Evolutionary conservation across 2,797 vertebrate species (phyloP).

Genomic region (Dermochelys coriacea): DNA sequence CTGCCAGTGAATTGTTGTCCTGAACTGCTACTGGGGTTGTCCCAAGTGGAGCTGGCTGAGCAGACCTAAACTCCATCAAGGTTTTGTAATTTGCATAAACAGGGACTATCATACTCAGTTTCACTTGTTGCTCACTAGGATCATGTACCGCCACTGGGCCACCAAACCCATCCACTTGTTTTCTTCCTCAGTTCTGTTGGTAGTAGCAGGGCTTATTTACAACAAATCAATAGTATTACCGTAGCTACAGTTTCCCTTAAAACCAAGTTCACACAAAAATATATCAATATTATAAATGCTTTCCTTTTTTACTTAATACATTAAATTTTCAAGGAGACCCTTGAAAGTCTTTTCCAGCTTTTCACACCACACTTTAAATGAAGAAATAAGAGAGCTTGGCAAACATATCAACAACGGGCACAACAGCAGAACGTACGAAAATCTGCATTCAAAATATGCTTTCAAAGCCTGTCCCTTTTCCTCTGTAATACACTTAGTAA

Average conservation of each 20-base stretch:
- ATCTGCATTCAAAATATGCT: rapidly evolving
- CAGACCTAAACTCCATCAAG: neutral
- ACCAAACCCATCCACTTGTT: neutral
- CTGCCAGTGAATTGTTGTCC: neutral
- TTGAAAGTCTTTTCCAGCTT: slow-evolving; percentile 6
- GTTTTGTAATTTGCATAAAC: neutral
- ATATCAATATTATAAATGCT: slow-evolving; percentile 31
- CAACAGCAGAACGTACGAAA: neutral
- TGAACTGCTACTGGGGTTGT: neutral
- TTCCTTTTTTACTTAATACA: slow-evolving; percentile 42
- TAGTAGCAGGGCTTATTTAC: neutral
- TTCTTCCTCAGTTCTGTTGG: slow-evolving; percentile 17
- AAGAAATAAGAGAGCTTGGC: neutral
- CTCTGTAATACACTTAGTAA: neutral
- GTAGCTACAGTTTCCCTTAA: slow-evolving; percentile 23
- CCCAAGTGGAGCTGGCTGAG: neutral
- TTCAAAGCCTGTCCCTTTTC: neutral
- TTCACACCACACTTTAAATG: neutral
- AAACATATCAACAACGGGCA: neutral
- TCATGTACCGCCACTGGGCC: slow-evolving; percentile 14
- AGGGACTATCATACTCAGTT: neutral
- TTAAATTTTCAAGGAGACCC: slow-evolving; percentile 52
- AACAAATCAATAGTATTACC: neutral
- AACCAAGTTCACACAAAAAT: slow-evolving; percentile 50
- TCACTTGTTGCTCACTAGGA: slow-evolving; percentile 25